phyloP scores from a whole-genome alignment of 2,113 vertebrate species.

The Tachysurus vachellii region DNA sequence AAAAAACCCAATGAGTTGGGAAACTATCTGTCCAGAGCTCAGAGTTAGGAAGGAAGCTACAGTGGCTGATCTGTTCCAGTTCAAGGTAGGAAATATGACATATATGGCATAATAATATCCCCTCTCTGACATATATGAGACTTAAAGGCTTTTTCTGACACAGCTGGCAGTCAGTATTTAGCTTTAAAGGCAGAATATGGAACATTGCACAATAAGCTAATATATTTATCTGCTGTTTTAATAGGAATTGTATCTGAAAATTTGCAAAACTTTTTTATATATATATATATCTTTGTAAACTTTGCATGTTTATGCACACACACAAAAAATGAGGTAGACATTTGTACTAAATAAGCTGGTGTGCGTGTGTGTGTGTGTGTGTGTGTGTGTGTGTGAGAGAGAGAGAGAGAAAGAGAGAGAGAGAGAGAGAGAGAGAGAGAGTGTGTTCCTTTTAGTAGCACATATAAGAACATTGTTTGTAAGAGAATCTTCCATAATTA shows the following conservation, averaged over 20 bases:
- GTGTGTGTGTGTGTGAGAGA: neutral
- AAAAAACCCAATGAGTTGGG: constrained; percentile 48
- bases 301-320: neutral
- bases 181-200: neutral
- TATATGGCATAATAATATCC: neutral
- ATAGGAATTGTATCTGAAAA: neutral
- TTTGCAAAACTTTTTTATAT: too few relatives aligned
- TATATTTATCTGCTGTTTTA: neutral
- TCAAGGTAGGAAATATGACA: constrained; percentile 10
- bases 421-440: too few relatives aligned
- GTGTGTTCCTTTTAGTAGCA: neutral
- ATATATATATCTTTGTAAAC: neutral
- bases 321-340: neutral
- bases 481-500: neutral
- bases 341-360: neutral
- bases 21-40: constrained; percentile 18
- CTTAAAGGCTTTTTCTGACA: neutral
- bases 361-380: constrained; percentile 3
- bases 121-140: neutral
- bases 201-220: neutral
- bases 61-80: neutral
- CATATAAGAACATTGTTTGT: neutral
- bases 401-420: too few relatives aligned
- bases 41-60: neutral
- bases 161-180: neutral